Evolutionary conservation across 2,113 vertebrate species (phyloP).

Genomic region (Hiodon tergisus): DNA sequence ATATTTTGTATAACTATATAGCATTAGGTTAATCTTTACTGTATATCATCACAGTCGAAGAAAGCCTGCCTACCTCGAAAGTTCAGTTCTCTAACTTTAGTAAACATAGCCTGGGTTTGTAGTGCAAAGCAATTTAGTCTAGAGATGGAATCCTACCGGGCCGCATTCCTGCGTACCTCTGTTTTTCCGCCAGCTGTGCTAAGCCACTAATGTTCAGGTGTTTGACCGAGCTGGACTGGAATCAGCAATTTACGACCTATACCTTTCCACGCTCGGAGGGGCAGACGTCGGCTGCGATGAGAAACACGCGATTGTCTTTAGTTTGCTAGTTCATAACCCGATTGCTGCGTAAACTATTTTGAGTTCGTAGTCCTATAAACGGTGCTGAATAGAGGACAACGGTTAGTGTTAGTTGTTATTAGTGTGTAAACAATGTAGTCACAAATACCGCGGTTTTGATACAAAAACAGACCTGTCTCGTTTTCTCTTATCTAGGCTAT

Average conservation of each 20-base stretch:
- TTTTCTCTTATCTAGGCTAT: too few species aligned
- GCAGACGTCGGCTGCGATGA: conserved; percentile 37
- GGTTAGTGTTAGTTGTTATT: too few species aligned
- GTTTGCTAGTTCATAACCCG: not conserved
- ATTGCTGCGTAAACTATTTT: not conserved
- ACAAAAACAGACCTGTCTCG: too few species aligned
- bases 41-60: not conserved
- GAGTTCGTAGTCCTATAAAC: not conserved
- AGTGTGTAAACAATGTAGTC: too few species aligned
- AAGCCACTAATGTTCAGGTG: conserved; percentile 54
- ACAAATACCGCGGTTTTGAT: too few species aligned
- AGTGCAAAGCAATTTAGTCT: conserved; percentile 21
- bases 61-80: not conserved
- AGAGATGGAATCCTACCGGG: conserved; percentile 9
- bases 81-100: conserved; percentile 7
- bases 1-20: too few species aligned
- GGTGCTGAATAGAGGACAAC: too few species aligned
- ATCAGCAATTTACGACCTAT: conserved; percentile 43
- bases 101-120: conserved; percentile 26
- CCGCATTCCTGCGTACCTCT: conserved; percentile 30
- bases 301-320: not conserved
- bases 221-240: conserved; percentile 39
- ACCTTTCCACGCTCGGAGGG: conserved; percentile 54
- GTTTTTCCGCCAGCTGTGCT: conserved; percentile 30
- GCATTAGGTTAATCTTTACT: too few species aligned